Evolutionary conservation across 2,888 invertebrate genomes (phyloP).

Genomic region (Brachypalpus laphriformis): DNA sequence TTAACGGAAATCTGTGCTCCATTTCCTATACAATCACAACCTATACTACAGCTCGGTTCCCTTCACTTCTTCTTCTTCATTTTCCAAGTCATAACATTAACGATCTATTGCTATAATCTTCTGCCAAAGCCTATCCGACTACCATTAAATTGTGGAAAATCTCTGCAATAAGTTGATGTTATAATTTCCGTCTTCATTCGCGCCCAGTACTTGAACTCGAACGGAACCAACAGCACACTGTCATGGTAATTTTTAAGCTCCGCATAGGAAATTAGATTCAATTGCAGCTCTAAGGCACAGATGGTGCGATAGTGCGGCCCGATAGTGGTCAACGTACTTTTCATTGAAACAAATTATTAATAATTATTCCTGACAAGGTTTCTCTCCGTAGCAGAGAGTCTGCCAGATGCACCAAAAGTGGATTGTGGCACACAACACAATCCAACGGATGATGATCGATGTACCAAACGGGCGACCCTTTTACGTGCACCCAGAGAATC

Average conservation of each 20-base stretch:
- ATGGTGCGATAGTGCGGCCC: constrained; percentile 5
- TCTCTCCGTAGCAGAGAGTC: constrained; percentile 15
- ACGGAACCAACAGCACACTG: constrained; percentile 32
- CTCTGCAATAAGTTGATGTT: constrained; percentile 43
- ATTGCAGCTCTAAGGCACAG: constrained; percentile 45
- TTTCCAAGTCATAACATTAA: not conserved
- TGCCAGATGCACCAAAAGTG: constrained; percentile 14
- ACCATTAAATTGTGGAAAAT: constrained; percentile 18
- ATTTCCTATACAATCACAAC: constrained; percentile 2
- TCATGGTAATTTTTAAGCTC: constrained; percentile 47
- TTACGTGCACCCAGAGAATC: constrained; percentile 48
- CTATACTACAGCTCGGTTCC: constrained; percentile 12
- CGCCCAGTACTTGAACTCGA: constrained; percentile 38
- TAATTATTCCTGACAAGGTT: constrained; percentile 67
- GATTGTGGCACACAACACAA: constrained; percentile 26
- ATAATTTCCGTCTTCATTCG: constrained; percentile 47
- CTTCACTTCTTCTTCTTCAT: not conserved
- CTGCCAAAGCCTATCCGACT: constrained; percentile 18
- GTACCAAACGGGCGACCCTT: constrained; percentile 63
- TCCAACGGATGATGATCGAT: constrained; percentile 39
- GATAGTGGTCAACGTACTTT: constrained; percentile 64
- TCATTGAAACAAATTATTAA: constrained; percentile 70
- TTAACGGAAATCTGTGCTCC: constrained; percentile 31
- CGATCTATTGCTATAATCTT: constrained; percentile 21
- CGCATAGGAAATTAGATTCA: constrained; percentile 58